phyloP scores from a whole-genome alignment of 1,140 invertebrate species.

The Ceratoteleas bidentatus region DNA sequence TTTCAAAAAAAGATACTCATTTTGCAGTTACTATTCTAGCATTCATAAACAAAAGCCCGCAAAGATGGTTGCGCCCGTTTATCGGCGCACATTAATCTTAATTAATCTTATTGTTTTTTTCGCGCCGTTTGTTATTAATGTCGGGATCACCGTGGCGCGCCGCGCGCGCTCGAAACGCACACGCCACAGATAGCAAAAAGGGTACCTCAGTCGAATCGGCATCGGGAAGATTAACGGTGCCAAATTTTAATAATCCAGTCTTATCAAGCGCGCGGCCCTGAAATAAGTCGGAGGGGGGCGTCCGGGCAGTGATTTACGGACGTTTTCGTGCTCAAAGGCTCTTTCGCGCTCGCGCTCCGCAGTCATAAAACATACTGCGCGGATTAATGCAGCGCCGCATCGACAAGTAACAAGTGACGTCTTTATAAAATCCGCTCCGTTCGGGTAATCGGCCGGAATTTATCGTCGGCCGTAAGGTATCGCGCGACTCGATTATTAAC shows the following conservation, averaged over 20 bases:
- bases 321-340: constrained; percentile 45
- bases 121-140: too few species aligned
- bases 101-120: too few species aligned
- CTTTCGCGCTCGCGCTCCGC: constrained; percentile 25
- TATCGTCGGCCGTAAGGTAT: constrained; percentile 38
- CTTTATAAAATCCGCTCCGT: constrained; percentile 48
- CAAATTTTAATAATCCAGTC: constrained; percentile 45
- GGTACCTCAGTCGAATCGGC: background rate
- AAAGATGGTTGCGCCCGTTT: too few species aligned
- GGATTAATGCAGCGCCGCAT: constrained; percentile 48
- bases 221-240: constrained; percentile 23
- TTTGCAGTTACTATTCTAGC: too few species aligned
- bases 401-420: constrained; percentile 50
- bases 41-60: too few species aligned
- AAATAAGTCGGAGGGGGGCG: constrained; percentile 2
- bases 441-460: constrained; percentile 42
- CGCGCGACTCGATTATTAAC: constrained; percentile 37
- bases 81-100: too few species aligned
- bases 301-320: constrained; percentile 36
- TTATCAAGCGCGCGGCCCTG: constrained; percentile 10
- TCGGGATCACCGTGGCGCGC: too few species aligned
- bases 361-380: constrained; percentile 28
- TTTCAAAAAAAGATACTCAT: too few species aligned
- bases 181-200: too few species aligned
- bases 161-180: too few species aligned